Conservation (phyloP, 2,113 vertebrate genomes). For the Laticauda colubrina region DNA sequence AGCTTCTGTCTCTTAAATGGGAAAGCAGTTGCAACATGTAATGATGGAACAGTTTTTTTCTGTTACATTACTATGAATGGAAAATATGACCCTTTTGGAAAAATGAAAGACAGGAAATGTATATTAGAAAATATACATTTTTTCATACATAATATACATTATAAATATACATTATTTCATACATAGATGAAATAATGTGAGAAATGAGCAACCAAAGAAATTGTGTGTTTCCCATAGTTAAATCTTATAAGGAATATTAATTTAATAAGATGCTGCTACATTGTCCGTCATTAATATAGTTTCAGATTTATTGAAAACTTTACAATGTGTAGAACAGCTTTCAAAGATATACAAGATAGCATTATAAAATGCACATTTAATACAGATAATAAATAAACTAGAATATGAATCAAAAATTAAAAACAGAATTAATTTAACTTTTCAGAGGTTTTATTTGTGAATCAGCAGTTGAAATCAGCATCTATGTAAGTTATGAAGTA, state of each 20-base stretch:
- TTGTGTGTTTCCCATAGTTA: slow-evolving; percentile 18
- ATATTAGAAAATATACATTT: not conserved
- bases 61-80: not conserved
- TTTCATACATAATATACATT: no score
- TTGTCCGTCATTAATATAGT: not conserved
- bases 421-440: not conserved
- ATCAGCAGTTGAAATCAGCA: not conserved
- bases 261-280: not conserved
- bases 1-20: not conserved
- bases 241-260: not conserved
- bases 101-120: slow-evolving; percentile 6
- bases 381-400: not conserved
- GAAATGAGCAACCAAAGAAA: rapidly evolving
- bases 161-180: no score
- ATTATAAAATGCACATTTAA: not conserved
- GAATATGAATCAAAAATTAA: not conserved
- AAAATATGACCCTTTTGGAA: not conserved
- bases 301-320: not conserved
- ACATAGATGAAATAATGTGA: slow-evolving; percentile 21
- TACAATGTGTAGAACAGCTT: not conserved
- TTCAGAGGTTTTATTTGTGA: not conserved
- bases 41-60: not conserved
- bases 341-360: not conserved
- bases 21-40: not conserved
- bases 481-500: not conserved